Conservation (phyloP, 1,140 invertebrate species). For the Drosophila kanapiae region DNA sequence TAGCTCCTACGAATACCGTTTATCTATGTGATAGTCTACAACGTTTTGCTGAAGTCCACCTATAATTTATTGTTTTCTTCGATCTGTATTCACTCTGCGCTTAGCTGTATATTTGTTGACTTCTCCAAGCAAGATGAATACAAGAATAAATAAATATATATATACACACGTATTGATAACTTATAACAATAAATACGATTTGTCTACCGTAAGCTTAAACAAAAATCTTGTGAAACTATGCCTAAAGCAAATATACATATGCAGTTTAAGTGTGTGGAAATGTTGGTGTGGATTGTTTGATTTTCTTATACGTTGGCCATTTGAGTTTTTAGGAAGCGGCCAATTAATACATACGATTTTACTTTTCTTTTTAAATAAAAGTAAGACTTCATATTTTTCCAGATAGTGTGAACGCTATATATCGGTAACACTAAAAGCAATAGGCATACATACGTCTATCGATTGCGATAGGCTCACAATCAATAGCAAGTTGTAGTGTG, state of each 20-base stretch:
- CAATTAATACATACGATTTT: too few species aligned
- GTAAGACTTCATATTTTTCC: too few species aligned
- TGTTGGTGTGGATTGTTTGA: not conserved
- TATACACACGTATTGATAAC: slow-evolving; percentile 37
- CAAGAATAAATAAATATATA: slow-evolving; percentile 17
- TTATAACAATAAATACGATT: slow-evolving; percentile 30
- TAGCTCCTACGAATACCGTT: slow-evolving; percentile 58
- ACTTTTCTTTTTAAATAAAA: too few species aligned
- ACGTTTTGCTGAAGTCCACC: slow-evolving; percentile 67
- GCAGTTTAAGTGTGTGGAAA: slow-evolving; percentile 16
- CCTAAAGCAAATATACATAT: slow-evolving; percentile 37
- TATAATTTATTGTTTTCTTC: slow-evolving; percentile 45
- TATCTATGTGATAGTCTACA: slow-evolving; percentile 77
- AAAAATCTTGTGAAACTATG: slow-evolving; percentile 28
- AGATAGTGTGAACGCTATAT: too few species aligned
- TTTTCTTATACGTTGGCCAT: too few species aligned
- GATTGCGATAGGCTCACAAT: too few species aligned
- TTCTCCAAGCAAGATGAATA: slow-evolving; percentile 40
- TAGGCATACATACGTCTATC: too few species aligned
- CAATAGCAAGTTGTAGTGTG: too few species aligned
- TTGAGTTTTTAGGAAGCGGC: too few species aligned
- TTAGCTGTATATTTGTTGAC: slow-evolving; percentile 49
- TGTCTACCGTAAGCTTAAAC: slow-evolving; percentile 44
- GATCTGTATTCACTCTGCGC: slow-evolving; percentile 32
- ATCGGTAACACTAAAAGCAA: too few species aligned